Base-by-base conservation (phyloP, 2,113 vertebrate genomes). In the Brachirus orientalis region DNA sequence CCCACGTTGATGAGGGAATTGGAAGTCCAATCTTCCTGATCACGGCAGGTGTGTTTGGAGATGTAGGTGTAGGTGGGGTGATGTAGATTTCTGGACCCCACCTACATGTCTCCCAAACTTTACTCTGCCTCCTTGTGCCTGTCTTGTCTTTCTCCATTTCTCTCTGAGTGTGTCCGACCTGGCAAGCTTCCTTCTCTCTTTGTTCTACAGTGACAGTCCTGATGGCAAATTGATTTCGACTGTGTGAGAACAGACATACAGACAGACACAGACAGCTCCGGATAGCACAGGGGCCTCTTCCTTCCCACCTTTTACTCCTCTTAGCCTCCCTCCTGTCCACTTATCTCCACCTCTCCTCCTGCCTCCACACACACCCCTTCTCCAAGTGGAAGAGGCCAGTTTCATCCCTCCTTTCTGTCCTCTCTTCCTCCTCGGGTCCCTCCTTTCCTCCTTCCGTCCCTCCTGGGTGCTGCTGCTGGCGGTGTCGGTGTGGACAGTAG, bases 191-290 rank as follows among this genome's bases (percentile, higher is more conserved):
- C 93, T 94, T 94, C 94, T 94, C 95, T 97, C 95, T 96, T 92
- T 95, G 94, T 97, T 95, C 90, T 93, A 79, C 97, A 99, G 97
- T 72, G 95, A 96, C 97, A 99, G 97, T 71, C 95, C 96, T 94
- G 96, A 96, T 92, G 95, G 96, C 94, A 98, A 97, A 91, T 97
- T 99, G 95, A 98, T 99, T 94, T 99, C 97, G 89, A 99, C 97
- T 89, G 97, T 99, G 95, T 99, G 96, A 99, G 94, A 95, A 95
- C 93, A 94, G 91, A 93, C 92, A 92, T 90, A 89, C 86, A 90
- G 89, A 92, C 90, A 94, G 95, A 95, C 91, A 91, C 91, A 93
- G 88, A 90, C 91, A 92, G 92, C 91, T 92, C 88, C 88, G 92
- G 92, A 93, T 94, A 93, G 93, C 91, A 92, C 91, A 93, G 91